These are phyloP conservation scores for Oceanodroma leucorhoa DNA, from an alignment of 2,797 vertebrate species.

Conservation along the genomic window DNA sequence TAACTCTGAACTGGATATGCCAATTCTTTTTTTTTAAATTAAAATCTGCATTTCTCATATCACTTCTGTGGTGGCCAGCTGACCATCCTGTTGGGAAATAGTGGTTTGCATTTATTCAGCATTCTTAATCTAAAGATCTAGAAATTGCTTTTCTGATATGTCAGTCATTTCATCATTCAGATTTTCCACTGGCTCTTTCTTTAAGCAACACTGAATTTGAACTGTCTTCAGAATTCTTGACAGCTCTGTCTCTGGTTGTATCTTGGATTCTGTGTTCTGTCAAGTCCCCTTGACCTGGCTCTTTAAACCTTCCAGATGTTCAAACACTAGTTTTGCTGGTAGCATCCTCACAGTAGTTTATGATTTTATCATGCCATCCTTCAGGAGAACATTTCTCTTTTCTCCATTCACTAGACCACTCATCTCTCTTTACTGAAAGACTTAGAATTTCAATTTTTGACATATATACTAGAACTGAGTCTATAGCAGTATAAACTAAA, in stretches of 20 bases:
- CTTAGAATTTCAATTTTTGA: background rate
- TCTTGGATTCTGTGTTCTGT: constrained; percentile 32
- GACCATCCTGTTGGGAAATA: background rate
- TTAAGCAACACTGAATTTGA: background rate
- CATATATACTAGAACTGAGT: background rate
- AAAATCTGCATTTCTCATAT: background rate
- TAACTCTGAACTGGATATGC: background rate
- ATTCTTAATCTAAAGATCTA: constrained; percentile 4
- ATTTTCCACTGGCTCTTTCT: background rate
- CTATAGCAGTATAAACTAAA: background rate
- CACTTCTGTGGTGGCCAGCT: background rate
- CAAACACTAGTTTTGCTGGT: constrained; percentile 1
- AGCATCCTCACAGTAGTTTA: background rate
- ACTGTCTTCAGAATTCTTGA: constrained; percentile 30
- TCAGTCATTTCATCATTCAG: background rate
- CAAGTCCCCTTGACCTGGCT: constrained; percentile 25
- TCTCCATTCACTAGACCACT: background rate
- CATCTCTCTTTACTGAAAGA: background rate
- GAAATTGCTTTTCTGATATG: constrained; percentile 7
- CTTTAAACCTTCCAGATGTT: constrained; percentile 25
- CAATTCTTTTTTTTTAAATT: background rate
- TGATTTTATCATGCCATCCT: background rate
- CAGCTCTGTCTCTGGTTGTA: constrained; percentile 22
- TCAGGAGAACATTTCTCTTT: background rate
- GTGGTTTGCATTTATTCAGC: background rate